Conservation (phyloP, 2,113 vertebrate species). For the Indri indri region DNA sequence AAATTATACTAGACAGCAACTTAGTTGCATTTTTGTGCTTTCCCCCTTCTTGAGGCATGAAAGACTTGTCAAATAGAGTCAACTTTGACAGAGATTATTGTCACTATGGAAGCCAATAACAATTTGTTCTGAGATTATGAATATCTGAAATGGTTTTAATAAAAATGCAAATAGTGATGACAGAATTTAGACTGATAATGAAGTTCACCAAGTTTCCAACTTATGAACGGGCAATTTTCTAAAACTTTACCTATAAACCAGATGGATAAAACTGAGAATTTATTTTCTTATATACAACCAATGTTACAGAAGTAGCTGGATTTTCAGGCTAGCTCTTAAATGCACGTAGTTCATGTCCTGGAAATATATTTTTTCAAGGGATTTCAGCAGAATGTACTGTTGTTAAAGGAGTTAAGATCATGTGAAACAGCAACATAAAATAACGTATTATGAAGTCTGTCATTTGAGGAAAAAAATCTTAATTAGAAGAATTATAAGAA, state of each 20-base stretch:
- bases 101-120: not conserved
- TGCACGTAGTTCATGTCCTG: not conserved
- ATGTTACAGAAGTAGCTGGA: not conserved
- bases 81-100: not conserved
- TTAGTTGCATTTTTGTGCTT: not conserved
- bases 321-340: not conserved
- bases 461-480: not conserved
- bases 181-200: not conserved
- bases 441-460: not conserved
- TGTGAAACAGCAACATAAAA: not conserved
- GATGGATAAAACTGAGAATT: not conserved
- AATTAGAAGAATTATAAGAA: not conserved
- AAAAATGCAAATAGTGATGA: not conserved
- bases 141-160: not conserved
- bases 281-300: not conserved
- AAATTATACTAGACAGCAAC: not conserved
- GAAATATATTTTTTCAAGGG: not conserved
- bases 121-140: conserved; percentile 2
- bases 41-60: not conserved
- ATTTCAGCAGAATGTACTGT: not conserved
- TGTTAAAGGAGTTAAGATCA: not conserved
- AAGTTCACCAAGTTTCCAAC: not conserved
- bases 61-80: not conserved
- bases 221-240: not conserved
- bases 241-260: not conserved